phyloP scores from a whole-genome alignment of 2,113 vertebrate species.

The Piliocolobus tephrosceles region DNA sequence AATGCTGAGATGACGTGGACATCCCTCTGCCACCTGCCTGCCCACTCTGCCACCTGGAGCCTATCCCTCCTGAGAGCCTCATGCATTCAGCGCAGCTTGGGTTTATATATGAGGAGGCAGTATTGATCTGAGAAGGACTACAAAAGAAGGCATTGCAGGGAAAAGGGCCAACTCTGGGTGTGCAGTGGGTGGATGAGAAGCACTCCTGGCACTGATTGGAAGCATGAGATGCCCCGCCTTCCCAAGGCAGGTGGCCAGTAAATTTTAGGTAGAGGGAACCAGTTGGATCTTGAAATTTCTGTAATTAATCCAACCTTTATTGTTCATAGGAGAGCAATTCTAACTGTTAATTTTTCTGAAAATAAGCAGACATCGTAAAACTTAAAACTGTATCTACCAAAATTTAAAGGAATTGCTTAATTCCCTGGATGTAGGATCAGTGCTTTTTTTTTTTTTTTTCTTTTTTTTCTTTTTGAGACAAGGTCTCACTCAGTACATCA shows the following conservation, averaged over 20 bases:
- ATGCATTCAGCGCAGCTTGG: conserved; percentile 68
- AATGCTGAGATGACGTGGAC: conserved; percentile 57
- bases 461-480: no score
- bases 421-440: neutral
- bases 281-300: neutral
- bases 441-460: no score
- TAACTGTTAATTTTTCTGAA: neutral
- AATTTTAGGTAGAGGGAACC: neutral
- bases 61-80: conserved; percentile 70
- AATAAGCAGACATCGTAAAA: neutral
- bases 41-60: conserved; percentile 62
- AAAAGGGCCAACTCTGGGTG: neutral
- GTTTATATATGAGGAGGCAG: conserved; percentile 83
- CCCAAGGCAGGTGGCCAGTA: fast-evolving
- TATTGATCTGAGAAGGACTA: conserved; percentile 82
- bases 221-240: fast-evolving
- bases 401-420: neutral
- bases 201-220: neutral
- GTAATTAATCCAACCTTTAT: neutral
- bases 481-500: no score
- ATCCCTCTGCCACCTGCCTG: conserved; percentile 75
- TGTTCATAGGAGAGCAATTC: neutral
- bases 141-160: conserved; percentile 38
- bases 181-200: neutral
- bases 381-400: neutral